Evolutionary conservation across 2,888 invertebrate genomes (phyloP), one percentile per base, ranked within the genome.

Genomic region (Yponomeuta cagnagella): DNA sequence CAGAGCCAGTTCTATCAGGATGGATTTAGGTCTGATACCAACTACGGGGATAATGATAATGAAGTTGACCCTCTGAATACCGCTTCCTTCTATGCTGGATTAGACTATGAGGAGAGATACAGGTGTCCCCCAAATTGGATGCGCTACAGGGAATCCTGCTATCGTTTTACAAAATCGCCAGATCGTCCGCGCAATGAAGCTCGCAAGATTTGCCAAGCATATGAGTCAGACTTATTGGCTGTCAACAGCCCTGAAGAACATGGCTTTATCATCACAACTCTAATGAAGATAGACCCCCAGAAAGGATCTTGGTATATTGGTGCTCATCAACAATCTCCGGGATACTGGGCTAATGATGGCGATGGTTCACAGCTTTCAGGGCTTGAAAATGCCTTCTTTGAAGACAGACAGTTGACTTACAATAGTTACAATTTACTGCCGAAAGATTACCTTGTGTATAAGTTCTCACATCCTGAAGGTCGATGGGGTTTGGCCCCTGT

Each of bases 81-180:
- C 3, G 86, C 87, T 1, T 81, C 79, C 33, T 90, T 87, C 72
- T 90, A 92, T 70, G 89, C 90, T 10, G 89, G 88, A 2, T 79
- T 90, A 72, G 92, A 92, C 75, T 88, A 87, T 70, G 90, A 90
- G 68, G 89, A 92, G 74, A 80, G 89, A 68, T 90, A 89, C 74
- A 83, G 77, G 71, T 98, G 98, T 86, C 98, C 98, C 0, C 95
- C 96, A 70, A 94, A 97, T 83, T 98, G 98, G 98, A 87, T 96
- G n/a, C 94, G 94, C 48, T 96, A 94, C 80, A 94, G 95, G 74
- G 95, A 96, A 73, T 95, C 96, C 0, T 99, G 98, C 85, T 98
- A 97, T 83, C 95, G 97, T 70, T 98, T 98, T 80, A 96, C 97
- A 3, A 96, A 97, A 79, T 97, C 97, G 6, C 98, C 98, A 0